Base-by-base conservation (phyloP, 2,113 vertebrate species). In the Myxocyprinus asiaticus region DNA sequence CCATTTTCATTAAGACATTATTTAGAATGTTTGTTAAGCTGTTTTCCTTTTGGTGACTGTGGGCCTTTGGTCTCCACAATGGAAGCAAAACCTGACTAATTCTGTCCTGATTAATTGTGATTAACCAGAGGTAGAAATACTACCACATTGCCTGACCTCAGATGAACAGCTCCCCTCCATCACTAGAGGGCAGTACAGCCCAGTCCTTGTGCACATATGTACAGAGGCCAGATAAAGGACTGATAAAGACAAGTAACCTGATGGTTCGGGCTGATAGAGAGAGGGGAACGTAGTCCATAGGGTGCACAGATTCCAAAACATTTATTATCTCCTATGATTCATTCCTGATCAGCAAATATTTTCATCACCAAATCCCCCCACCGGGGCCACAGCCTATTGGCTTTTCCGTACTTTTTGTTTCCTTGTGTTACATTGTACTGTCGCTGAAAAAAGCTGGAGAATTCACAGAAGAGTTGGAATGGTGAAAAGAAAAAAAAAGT, bases 121-220 rank as follows among this genome's bases (percentile, higher is more conserved):
- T 33, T 33, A 33, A 33, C 22, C 22, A 33, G 22, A 33, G 22
- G 58, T 5, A 50, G 7, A 50, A 56, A 14, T 55, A 10, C 22
- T 14, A n/a, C 5, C 10, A 72, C 33, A n/a, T 17, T 22, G 14
- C 7, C 56, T 66, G 67, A 55, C 7, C 45, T 79, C 45, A 63
- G 58, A 69, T 78, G 15, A 9, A 62, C 68, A n/a, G 5, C 47
- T 48, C 5, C 22, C 47, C 47, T 59, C 44, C 0, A 44, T 89
- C 92, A 93, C 89, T 73, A 92, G 93, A 92, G 93, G 89, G 90
- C 92, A 91, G 89, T 93, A 88, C 86, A 88, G 89, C 83, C 92
- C 92, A 92, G 89, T 90, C 44, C 79, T 91, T 88, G 79, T 56
- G 47, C 44, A 43, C 58, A 22, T 15, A 59, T 77, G 65, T 79